Evolutionary conservation across 2,888 invertebrate genomes (phyloP).

Genomic region (Elysia crispata): DNA sequence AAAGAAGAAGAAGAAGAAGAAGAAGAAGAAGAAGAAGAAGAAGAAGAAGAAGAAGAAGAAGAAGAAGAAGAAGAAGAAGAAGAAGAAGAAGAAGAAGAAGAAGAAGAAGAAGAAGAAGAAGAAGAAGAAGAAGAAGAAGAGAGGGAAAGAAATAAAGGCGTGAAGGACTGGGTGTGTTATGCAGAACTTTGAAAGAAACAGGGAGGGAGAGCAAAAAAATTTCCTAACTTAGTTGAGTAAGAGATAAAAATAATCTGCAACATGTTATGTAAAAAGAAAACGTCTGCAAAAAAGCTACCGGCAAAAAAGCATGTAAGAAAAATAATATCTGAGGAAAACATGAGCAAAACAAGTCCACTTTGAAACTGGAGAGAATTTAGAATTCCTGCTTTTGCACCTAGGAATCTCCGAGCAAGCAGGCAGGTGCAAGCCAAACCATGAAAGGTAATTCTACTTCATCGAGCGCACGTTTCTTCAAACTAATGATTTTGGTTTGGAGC

Average conservation of each 20-base stretch:
- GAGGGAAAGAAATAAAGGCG: background rate
- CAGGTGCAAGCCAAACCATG: too few species aligned
- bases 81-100: slow-evolving; percentile 5
- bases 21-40: slow-evolving; percentile 14
- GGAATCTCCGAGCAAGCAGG: too few species aligned
- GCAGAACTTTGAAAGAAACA: too few species aligned
- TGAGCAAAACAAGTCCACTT: too few species aligned
- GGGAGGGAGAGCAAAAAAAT: too few species aligned
- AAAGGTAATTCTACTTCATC: too few species aligned
- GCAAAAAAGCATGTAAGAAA: background rate
- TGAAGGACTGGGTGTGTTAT: background rate
- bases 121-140: background rate
- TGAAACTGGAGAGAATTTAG: too few species aligned
- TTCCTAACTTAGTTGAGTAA: too few species aligned
- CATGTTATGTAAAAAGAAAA: too few species aligned
- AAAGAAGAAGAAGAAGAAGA: slow-evolving; percentile 24
- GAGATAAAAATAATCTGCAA: background rate
- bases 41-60: slow-evolving; percentile 17
- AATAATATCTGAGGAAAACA: background rate
- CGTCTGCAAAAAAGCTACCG: background rate
- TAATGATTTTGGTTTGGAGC: too few species aligned
- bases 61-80: slow-evolving; percentile 16
- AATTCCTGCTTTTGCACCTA: too few species aligned
- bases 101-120: background rate
- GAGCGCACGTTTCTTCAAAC: too few species aligned